Base-by-base conservation (phyloP, 2,797 vertebrate species). In the Momotus momota region DNA sequence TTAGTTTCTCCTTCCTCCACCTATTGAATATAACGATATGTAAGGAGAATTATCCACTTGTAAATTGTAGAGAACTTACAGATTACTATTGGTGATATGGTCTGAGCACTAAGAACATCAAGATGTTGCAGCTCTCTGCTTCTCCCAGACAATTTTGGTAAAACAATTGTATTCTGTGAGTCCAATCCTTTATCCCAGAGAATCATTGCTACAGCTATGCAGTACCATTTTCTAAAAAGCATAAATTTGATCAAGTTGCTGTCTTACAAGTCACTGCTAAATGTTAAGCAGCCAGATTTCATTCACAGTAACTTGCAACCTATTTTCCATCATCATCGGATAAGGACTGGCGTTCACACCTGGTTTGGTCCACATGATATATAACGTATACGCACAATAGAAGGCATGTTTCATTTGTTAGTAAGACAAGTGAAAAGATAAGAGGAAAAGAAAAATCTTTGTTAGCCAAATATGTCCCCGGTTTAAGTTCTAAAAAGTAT, bases 181-280 rank as follows among this genome's bases (percentile, higher is more conserved):
- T 38, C 31, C 58, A 67, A 13, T 65, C 12, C 51, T 78, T 94
- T 83, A 64, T 86, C 46, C 21, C 48, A 58, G 85, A 70, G 62
- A 82, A 51, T 74, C 88, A 64, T 90, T 85, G 72, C 66, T 92
- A 33, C 38, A 71, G 54, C 35, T 81, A 89, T 78, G 64, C 21
- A 69, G 35, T 65, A 52, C 26, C 21, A 25, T 81, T 82, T 73
- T 95, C 86, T 51, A 43, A 95, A 90, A 21, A 41, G 61, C n/a
- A 67, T 95, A 84, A 91, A 48, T 79, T 57, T 90, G 67, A n/a
- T 75, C 25, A 93, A 71, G 86, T 65, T 93, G 23, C 43, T 75
- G 1, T 86, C 67, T 62, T 79, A 52, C 12, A 79, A 80, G 43
- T 11, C 26, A 26, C 35, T 67, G 20, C n/a, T 91, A 94, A 82